Percentiles rank a stretch among this genome's conserved stretches.
These are phyloP conservation scores for Archocentrus centrarchus DNA, from an alignment of 2,113 vertebrate genomes.

Conservation along the genomic window DNA sequence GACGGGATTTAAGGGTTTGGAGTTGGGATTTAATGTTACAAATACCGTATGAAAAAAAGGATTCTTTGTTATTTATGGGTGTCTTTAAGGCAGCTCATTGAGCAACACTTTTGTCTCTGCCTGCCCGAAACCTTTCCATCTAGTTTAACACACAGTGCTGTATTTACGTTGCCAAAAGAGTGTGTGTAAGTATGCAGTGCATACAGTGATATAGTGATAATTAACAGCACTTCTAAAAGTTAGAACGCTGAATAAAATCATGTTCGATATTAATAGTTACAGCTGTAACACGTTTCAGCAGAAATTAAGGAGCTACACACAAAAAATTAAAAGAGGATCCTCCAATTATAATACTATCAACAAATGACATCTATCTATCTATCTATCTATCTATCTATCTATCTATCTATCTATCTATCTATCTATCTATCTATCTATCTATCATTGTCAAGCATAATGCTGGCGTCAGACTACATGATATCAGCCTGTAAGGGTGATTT, in stretches of 20 bases:
- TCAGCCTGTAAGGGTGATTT: no score
- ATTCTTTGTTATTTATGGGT: constrained; percentile 19
- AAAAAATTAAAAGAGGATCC: neutral
- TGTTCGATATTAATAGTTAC: neutral
- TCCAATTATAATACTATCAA: neutral
- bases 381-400: no score
- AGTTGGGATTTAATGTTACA: constrained; percentile 16
- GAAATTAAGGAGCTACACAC: neutral
- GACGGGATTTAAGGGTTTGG: constrained; percentile 16
- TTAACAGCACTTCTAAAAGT: neutral
- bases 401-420: no score
- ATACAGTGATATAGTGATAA: neutral
- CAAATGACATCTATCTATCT: no score
- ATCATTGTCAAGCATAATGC: no score
- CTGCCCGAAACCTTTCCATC: neutral
- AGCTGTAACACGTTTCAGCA: neutral
- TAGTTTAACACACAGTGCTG: neutral
- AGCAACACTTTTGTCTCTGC: constrained; percentile 17
- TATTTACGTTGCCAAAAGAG: constrained; percentile 5
- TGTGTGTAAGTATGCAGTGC: neutral
- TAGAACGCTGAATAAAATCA: neutral
- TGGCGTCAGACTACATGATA: no score
- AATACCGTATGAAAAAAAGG: neutral
- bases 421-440: no score
- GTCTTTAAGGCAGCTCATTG: neutral